Evolutionary conservation across 2,888 invertebrate species (phyloP), one percentile per base, ranked within the genome.

Genomic region (Corythucha ciliata): DNA sequence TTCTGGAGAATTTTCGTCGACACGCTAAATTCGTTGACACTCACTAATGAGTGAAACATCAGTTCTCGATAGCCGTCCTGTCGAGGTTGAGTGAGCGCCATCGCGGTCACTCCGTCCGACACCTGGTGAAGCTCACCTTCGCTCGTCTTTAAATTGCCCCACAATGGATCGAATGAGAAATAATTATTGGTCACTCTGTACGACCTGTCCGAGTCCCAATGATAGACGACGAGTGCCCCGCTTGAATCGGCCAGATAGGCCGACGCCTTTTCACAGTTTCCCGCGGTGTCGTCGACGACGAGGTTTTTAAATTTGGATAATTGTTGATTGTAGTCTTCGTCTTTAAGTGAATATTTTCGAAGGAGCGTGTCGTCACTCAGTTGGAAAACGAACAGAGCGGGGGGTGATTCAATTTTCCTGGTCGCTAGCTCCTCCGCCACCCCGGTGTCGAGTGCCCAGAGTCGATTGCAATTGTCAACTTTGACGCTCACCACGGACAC

Each of bases 361-460:
- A 87, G 32, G 3, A 58, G 44, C 10, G 0, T 82, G 85, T 58
- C 81, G 82, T 53, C 87, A 69, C 64, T 87, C 84, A 54, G 42
- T 5, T 40, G 49, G 34, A 53, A 53, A 14, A 44, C 32, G 1
- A 79, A 76, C 42, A 87, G 73, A 29, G 81, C 77, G 0, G 81
- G 78, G 0, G 74, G 74, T 54, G 75, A 76, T 24, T 80, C 68
- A 4, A 49, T 46, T 45, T 65, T 83, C 82, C 57, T 75, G 75
- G 0, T 83, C 56, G 21, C 53, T 54, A 48, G 33, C 14, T 55
- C 55, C 26, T 55, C 51, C 51, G 55, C 44, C 50, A 48, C 6
- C 1, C 87, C 88, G 0, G 84, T 83, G 66, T 88, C 87, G 50
- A 88, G 69, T 0, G 84, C 77, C 87, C 87, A 88, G 4, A 88